Base-by-base conservation (phyloP, 2,113 vertebrate species). In the Charina bottae region DNA sequence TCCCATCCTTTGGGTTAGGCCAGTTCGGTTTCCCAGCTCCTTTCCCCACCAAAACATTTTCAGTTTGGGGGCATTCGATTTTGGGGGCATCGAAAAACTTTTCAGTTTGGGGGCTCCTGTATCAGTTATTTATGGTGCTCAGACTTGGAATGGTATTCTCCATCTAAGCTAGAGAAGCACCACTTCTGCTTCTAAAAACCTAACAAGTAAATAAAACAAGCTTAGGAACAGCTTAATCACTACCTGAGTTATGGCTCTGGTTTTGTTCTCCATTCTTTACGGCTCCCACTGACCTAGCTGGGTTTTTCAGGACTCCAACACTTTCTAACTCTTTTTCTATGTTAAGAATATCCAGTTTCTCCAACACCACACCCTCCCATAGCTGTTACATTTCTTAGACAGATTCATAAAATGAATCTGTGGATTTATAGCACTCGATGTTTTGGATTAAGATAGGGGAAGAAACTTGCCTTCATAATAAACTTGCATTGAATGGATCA, bases 401-500 rank as follows among this genome's bases (percentile, higher is more conserved):
- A 92, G 83, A 92, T 89, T 72, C 83, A 89, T 85, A 26, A 24
- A n/a, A 83, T 33, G 24, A 19, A 55, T 33, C 17, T 26, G 5
- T 49, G 59, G 83, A 87, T 92, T 87, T 78, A 78, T 72, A 9
- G 13, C 5, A 49, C 56, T 10, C 10, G 78, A 49, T 62, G 33
- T 59, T 59, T 33, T 58, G 88, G 23, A 55, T 56, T 53, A 72
- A 87, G 88, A 78, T 49, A 3, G 55, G 21, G 37, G 46, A 78
- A 53, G 89, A 87, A 87, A 90, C 53, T 92, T 78, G 88, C 24
- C 62, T 89, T n/a, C 62, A 26, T 58, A 58, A 78, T 78, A 90
- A 59, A 90, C 86, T 83, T 49, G 26, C 37, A 87, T 85, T 56
- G 60, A 89, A 89, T 89, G 89, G 92, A 86, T 78, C 49, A 85